Base-by-base conservation (phyloP, 2,888 invertebrate species). In the Cryptocephalus primarius region DNA sequence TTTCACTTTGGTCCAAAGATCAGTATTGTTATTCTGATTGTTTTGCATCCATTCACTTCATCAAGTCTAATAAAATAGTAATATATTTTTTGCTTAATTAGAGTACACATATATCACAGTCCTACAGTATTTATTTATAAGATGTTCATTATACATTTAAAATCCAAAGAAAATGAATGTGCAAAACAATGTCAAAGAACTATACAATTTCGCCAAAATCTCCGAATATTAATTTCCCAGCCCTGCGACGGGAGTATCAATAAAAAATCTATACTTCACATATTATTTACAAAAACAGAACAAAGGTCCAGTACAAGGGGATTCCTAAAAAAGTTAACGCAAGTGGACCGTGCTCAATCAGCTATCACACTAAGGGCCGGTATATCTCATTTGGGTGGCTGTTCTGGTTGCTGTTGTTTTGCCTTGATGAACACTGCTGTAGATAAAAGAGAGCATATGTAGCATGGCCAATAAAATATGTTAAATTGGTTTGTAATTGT, bases 401-500 rank as follows among this genome's bases (percentile, higher is more conserved):
- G 70, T 85, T 87, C 69, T 87, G 87, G 75, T 84, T 86, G 60
- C 84, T 86, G 70, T 84, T 83, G 67, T 87, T 86, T 60, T 81
- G 83, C 64, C 84, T 76, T 51, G 76, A 76, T 47, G 83, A 79
- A 67, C 87, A 87, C 81, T 87, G 87, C 87, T 87, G 78, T 31
- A 80, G 79, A 65, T 67, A 60, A 67, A 64, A 58, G 57, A 53
- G 9, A 9, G n/a, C n/a, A n/a, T n/a, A 22, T 2, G 3, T 22
- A 22, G 22, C 6, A 22, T 6, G 22, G 22, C 3, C 6, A 22
- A 4, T 22, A 2, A 40, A 12, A 40, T 40, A 9, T 31, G 8
- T 40, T 9, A 39, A n/a, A 36, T 12, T 36, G 38, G 12, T n/a
- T n/a, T n/a, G n/a, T n/a, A n/a, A n/a, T n/a, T n/a, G n/a, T n/a